Conservation (phyloP, 2,888 invertebrate genomes). For the Syritta pipiens region DNA sequence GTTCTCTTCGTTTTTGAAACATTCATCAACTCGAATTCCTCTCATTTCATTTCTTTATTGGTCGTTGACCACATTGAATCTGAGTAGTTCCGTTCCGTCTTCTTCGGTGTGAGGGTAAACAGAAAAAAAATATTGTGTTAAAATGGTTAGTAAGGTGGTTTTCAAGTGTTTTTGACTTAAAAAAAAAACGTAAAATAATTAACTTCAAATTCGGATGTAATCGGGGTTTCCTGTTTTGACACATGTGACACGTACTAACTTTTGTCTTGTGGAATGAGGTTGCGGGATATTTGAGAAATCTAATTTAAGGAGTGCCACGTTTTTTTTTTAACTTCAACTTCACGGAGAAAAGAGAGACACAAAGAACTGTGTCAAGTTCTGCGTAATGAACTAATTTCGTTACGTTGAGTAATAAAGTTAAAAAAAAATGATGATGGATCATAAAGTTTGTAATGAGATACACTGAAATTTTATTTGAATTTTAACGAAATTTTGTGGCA, state of each 20-base stretch:
- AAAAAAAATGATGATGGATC: background rate
- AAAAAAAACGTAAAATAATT: background rate
- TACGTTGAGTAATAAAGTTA: background rate
- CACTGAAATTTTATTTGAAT: no score
- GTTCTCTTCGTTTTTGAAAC: constrained; percentile 46
- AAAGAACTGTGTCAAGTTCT: background rate
- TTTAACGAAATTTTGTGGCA: no score
- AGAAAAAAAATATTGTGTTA: constrained; percentile 39
- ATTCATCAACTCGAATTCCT: constrained; percentile 63
- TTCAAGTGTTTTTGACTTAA: background rate
- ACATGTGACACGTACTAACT: background rate
- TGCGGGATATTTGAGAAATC: no score
- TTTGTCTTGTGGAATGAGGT: no score
- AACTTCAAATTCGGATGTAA: background rate
- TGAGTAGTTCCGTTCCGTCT: constrained; percentile 59
- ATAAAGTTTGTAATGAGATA: background rate
- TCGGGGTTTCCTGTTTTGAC: no score
- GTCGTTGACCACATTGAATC: constrained; percentile 62
- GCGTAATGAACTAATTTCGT: background rate
- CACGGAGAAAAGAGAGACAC: background rate
- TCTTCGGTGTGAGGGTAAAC: constrained; percentile 61
- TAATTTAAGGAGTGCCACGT: no score
- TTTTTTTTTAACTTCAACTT: background rate
- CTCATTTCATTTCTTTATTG: constrained; percentile 58
- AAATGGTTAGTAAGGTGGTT: constrained; percentile 65